A percentile compares a stretch with the other conserved stretches of the same genome.
Conservation (phyloP, 2,797 vertebrate genomes). For the Pangasius mekongensis region DNA sequence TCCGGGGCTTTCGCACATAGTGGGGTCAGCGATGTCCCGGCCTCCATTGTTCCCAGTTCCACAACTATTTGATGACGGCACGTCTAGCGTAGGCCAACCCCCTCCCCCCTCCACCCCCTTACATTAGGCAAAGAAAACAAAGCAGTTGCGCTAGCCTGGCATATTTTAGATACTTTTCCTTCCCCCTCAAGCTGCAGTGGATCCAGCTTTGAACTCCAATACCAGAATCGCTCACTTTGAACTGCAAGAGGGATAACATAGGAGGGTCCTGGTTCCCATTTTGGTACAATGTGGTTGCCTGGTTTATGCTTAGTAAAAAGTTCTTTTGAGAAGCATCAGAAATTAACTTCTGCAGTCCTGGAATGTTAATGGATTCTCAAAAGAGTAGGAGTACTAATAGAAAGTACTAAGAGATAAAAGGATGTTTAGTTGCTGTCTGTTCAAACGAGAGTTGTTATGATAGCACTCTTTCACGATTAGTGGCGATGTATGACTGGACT, state of each 20-base stretch:
- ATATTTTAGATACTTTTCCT: constrained; percentile 48
- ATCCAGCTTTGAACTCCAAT: constrained; percentile 18
- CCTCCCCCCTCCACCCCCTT: constrained; percentile 14
- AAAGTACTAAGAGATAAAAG: not conserved
- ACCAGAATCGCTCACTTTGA: constrained; percentile 37
- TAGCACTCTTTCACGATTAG: not conserved
- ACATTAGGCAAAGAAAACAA: constrained; percentile 54
- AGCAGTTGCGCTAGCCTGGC: constrained; percentile 44
- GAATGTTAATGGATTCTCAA: not conserved
- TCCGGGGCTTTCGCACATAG: constrained; percentile 67
- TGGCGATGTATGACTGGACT: not conserved
- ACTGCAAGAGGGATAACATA: not conserved
- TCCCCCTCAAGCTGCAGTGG: constrained; percentile 42
- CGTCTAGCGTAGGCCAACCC: constrained; percentile 61
- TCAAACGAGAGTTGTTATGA: not conserved
- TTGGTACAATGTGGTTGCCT: not conserved
- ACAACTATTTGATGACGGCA: constrained; percentile 71
- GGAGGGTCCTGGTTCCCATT: not conserved
- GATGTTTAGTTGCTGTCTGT: not conserved
- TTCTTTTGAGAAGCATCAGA: not conserved
- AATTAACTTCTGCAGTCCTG: not conserved
- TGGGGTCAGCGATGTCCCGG: constrained; percentile 63
- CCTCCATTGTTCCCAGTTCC: constrained; percentile 68
- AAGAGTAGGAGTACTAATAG: not conserved
- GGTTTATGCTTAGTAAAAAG: not conserved